A percentile compares a stretch with the other conserved stretches of the same genome.
Evolutionary conservation across 1,140 invertebrate genomes (phyloP).

Genomic region (Hyphantria cunea): DNA sequence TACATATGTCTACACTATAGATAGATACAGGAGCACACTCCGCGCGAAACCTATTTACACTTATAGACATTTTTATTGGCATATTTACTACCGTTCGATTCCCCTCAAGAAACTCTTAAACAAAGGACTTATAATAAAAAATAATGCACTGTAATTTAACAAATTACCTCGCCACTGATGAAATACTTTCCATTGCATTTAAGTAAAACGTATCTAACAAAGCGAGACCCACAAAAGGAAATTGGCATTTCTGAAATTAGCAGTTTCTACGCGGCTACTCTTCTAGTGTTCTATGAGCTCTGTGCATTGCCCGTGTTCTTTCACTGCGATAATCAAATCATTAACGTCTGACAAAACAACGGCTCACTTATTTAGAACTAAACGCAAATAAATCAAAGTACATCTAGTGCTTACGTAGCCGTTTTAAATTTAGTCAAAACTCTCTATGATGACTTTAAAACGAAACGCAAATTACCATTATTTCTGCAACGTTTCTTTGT

Average conservation of each 20-base stretch:
- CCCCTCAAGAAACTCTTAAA: constrained; percentile 23
- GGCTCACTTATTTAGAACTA: constrained; percentile 56
- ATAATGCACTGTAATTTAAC: constrained; percentile 14
- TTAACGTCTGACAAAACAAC: constrained; percentile 55
- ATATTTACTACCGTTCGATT: constrained; percentile 19
- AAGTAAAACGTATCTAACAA: constrained; percentile 8
- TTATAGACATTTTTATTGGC: constrained; percentile 33
- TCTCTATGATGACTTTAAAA: constrained; percentile 25
- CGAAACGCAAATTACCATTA: constrained; percentile 49
- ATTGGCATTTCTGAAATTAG: constrained; percentile 19
- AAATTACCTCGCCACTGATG: constrained; percentile 5
- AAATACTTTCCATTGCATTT: constrained; percentile 16
- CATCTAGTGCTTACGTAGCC: constrained; percentile 35
- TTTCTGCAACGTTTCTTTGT: constrained; percentile 54
- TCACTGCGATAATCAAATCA: constrained; percentile 73
- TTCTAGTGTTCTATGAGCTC: constrained; percentile 44
- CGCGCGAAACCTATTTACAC: constrained; percentile 23
- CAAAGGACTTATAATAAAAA: constrained; percentile 18
- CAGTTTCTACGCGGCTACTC: constrained; percentile 41
- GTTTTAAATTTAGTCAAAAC: constrained; percentile 32
- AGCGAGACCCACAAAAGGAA: constrained; percentile 9
- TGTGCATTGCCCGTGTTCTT: constrained; percentile 56
- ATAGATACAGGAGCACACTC: constrained; percentile 33
- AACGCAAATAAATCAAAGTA: constrained; percentile 44
- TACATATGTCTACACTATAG: constrained; percentile 33